These are phyloP conservation scores for Zoanthus sansibaricus DNA, from an alignment of 92 coral and sea anemone genomes.

Conservation along the genomic window DNA sequence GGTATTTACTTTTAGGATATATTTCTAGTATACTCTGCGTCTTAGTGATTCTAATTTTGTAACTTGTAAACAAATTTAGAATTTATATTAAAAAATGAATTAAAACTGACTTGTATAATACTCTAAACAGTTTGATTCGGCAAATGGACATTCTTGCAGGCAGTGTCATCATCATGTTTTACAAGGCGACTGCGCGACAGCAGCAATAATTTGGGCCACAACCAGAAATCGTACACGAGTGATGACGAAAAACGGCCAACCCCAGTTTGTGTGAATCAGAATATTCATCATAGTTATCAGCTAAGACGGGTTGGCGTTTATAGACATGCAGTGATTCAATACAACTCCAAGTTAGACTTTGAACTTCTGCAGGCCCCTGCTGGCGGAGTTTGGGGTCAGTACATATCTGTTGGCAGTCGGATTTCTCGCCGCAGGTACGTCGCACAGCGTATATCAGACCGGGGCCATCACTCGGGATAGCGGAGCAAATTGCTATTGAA, in stretches of 20 bases:
- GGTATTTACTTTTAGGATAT: no score
- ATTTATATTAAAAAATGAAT: no score
- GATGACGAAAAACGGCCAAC: slow-evolving; percentile 91
- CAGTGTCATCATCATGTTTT: background rate
- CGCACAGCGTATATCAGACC: slow-evolving; percentile 91
- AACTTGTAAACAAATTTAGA: no score
- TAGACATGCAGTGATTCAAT: slow-evolving; percentile 91
- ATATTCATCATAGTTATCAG: slow-evolving; percentile 90
- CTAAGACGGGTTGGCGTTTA: slow-evolving; percentile 86
- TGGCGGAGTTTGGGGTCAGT: slow-evolving; percentile 72
- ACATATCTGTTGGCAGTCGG: slow-evolving; percentile 77
- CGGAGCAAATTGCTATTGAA: slow-evolving; percentile 87
- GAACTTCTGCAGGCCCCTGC: slow-evolving; percentile 85
- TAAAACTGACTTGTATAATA: no score
- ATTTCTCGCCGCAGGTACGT: slow-evolving; percentile 82
- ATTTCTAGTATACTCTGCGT: no score
- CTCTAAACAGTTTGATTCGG: no score
- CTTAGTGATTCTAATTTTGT: no score
- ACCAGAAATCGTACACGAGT: slow-evolving; percentile 80
- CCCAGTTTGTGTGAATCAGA: slow-evolving; percentile 95
- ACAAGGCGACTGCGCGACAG: slow-evolving; percentile 84
- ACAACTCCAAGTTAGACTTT: slow-evolving; percentile 81
- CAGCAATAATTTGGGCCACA: slow-evolving; percentile 98
- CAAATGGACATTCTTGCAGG: no score
- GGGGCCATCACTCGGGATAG: slow-evolving; percentile 88